Conservation (phyloP, 1,140 invertebrate genomes). For the Papilio helenus region DNA sequence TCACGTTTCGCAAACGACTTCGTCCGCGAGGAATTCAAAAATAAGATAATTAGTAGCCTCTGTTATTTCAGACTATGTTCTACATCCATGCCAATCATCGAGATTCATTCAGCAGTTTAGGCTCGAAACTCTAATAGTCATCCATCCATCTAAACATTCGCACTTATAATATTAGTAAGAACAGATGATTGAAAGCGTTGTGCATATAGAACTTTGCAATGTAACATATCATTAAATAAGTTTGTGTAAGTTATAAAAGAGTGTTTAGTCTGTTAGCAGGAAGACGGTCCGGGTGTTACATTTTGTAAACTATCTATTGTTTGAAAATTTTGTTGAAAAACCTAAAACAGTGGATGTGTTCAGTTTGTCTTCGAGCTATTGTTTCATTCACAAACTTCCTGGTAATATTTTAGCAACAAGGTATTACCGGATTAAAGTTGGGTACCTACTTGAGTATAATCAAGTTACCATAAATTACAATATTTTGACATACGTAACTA, state of each 20-base stretch:
- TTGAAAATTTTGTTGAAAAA: conserved; percentile 21
- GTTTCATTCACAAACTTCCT: conserved; percentile 6
- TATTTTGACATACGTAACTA: not conserved
- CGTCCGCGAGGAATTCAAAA: too few relatives aligned
- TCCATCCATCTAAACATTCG: too few relatives aligned
- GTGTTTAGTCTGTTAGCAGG: not conserved
- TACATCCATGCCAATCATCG: too few relatives aligned
- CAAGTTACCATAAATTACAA: not conserved
- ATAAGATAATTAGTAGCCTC: too few relatives aligned
- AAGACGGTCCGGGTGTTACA: not conserved
- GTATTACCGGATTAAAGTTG: not conserved
- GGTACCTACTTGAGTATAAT: not conserved
- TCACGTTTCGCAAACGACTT: too few relatives aligned
- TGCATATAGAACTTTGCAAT: too few relatives aligned
- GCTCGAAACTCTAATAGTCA: too few relatives aligned
- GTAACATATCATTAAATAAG: not conserved
- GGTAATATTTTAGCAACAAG: conserved; percentile 21
- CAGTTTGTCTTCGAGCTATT: not conserved
- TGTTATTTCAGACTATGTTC: too few relatives aligned
- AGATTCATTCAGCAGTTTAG: too few relatives aligned
- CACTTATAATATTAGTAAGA: too few relatives aligned
- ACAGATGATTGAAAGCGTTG: too few relatives aligned
- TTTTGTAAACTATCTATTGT: conserved; percentile 24
- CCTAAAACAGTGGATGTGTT: conserved; percentile 3
- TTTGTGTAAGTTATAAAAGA: not conserved